A percentile compares a stretch with the other conserved stretches of the same genome.
Evolutionary conservation across 2,113 vertebrate species (phyloP).

Genomic region (Aythya baeri): DNA sequence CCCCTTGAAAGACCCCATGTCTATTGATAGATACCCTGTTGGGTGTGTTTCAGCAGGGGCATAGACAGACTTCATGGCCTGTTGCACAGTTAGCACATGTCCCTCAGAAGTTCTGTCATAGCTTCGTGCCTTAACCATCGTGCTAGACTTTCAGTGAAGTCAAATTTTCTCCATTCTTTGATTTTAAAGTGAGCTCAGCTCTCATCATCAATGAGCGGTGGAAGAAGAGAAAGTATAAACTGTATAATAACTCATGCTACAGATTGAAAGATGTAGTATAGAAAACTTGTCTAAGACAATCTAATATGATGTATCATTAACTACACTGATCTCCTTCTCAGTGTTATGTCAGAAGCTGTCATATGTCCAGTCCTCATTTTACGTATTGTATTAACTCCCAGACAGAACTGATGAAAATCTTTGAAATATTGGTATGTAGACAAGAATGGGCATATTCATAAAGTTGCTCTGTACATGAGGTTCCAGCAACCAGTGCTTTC

Average conservation of each 20-base stretch:
- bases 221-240: background rate
- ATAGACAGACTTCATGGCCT: background rate
- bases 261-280: background rate
- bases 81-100: background rate
- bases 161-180: background rate
- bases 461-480: background rate
- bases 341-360: background rate
- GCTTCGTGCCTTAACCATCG: background rate
- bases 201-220: background rate
- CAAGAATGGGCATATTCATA: background rate
- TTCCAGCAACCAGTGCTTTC: background rate
- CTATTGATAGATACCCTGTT: background rate
- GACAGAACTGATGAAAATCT: background rate
- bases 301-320: background rate
- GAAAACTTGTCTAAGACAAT: background rate
- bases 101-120: background rate
- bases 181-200: background rate
- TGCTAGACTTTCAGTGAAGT: background rate
- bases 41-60: background rate
- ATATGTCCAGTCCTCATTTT: background rate
- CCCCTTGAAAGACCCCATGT: fast-evolving
- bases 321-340: background rate
- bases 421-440: background rate
- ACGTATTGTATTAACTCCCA: background rate
- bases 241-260: background rate